Evolutionary conservation across 2,888 invertebrate genomes (phyloP).

Genomic region (Pammene aurita): DNA sequence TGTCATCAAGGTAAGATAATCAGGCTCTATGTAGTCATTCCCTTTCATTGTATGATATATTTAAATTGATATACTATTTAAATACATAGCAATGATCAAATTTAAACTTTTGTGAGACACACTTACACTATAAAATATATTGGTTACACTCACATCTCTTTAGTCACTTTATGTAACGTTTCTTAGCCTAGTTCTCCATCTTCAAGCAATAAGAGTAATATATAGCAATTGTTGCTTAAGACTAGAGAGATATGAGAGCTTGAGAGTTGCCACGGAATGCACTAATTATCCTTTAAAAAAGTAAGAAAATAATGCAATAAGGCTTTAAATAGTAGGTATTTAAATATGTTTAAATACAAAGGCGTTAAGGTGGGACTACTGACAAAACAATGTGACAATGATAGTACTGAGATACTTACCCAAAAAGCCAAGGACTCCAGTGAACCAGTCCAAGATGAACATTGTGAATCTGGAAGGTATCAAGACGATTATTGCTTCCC

Average conservation of each 20-base stretch:
- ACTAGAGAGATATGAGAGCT: background rate
- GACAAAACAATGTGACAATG: background rate
- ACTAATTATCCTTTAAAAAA: background rate
- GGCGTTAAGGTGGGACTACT: background rate
- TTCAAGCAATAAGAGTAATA: background rate
- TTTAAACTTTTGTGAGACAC: too few species aligned
- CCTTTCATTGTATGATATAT: too few species aligned
- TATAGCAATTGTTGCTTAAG: background rate
- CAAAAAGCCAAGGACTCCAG: slow-evolving; percentile 95
- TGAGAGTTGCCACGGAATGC: too few species aligned
- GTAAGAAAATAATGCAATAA: background rate
- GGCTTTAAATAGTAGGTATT: background rate
- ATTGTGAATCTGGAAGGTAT: slow-evolving; percentile 83
- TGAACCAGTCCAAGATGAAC: slow-evolving; percentile 98
- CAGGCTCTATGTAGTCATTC: too few species aligned
- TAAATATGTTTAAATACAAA: background rate
- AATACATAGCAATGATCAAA: too few species aligned
- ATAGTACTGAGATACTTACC: slow-evolving; percentile 84
- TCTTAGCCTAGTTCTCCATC: background rate
- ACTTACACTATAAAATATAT: too few species aligned
- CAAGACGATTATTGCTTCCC: slow-evolving; percentile 48
- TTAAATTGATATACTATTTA: too few species aligned
- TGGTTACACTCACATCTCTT: too few species aligned
- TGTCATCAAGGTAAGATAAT: too few species aligned
- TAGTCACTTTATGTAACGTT: too few species aligned